Percentiles rank a stretch among this genome's conserved stretches.
These are phyloP conservation scores for Eilema caniola DNA, from an alignment of 2,888 invertebrate species.

Conservation along the genomic window DNA sequence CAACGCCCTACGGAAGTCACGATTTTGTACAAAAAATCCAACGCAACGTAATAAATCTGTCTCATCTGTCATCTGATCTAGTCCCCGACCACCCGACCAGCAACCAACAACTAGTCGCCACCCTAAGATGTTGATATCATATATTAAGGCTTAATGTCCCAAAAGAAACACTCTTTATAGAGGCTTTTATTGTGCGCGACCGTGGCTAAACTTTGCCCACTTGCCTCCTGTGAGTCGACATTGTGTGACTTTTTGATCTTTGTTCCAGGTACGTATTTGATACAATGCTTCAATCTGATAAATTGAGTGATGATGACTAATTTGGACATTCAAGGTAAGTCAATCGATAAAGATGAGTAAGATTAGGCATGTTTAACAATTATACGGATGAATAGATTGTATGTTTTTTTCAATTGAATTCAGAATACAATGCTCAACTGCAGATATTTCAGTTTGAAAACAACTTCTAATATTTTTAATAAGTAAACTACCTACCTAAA, in stretches of 20 bases:
- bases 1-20: constrained; percentile 73
- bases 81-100: constrained; percentile 20
- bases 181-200: constrained; percentile 66
- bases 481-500: not conserved
- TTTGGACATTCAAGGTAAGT: constrained; percentile 25
- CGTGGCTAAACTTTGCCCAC: constrained; percentile 50
- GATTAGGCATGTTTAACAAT: not conserved
- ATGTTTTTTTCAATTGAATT: not conserved
- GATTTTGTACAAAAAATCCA: constrained; percentile 71
- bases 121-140: constrained; percentile 64
- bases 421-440: not conserved
- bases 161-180: constrained; percentile 73
- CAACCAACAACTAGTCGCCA: constrained; percentile 57
- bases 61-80: constrained; percentile 80
- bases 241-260: constrained; percentile 54
- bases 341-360: constrained; percentile 20
- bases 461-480: not conserved
- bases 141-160: constrained; percentile 75
- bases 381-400: not conserved
- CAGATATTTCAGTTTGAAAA: not conserved
- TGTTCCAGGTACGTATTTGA: constrained; percentile 76
- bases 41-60: constrained; percentile 69
- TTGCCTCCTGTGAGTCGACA: constrained; percentile 64
- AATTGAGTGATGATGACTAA: constrained; percentile 31
- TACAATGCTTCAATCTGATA: constrained; percentile 27